Base-by-base conservation (phyloP, 1,140 invertebrate species). In the Drosophila auraria region DNA sequence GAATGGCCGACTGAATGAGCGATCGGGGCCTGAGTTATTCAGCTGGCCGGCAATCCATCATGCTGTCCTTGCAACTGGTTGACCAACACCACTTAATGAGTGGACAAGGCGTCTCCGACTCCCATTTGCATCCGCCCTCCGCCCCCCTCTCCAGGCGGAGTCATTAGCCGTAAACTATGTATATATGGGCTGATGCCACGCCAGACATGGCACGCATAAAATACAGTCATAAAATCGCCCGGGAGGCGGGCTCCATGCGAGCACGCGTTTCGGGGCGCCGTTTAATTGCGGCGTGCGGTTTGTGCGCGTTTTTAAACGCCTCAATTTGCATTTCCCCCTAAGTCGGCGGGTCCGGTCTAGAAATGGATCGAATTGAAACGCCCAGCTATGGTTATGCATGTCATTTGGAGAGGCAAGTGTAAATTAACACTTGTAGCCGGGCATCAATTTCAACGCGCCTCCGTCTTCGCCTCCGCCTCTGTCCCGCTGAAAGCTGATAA, bases 231-330 rank as follows among this genome's bases (percentile, higher is more conserved):
- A 80, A 83, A 83, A 79, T 23, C 54, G 23, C 30, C 40, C 45
- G 47, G 59, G 65, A 71, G 60, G 65, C 71, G 57, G 49, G n/a
- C 12, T 49, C 45, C 38, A 62, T 57, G 61, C 62, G 27, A 51
- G 20, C 71, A 63, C 51, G 65, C 63, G 83, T 64, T 77, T 78
- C 47, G 79, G 65, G 81, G 83, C 84, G 83, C 81, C 83, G 64
- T 78, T 87, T 87, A 89, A 89, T 87, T 73, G 80, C 65, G 33
- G 54, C 66, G 5, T 51, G 73, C 66, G 73, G 62, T 81, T 77
- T 57, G 27, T 25, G 20, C 47, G 81, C 78, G 79, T 54, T 61
- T 82, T 78, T 82, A 81, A 84, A 71, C 74, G 83, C 74, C 84
- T 82, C 63, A 78, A 73, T 79, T 70, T 56, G 71, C 78, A 82